phyloP scores from a whole-genome alignment of 2,888 invertebrate species.

The Eupithecia abbreviata region DNA sequence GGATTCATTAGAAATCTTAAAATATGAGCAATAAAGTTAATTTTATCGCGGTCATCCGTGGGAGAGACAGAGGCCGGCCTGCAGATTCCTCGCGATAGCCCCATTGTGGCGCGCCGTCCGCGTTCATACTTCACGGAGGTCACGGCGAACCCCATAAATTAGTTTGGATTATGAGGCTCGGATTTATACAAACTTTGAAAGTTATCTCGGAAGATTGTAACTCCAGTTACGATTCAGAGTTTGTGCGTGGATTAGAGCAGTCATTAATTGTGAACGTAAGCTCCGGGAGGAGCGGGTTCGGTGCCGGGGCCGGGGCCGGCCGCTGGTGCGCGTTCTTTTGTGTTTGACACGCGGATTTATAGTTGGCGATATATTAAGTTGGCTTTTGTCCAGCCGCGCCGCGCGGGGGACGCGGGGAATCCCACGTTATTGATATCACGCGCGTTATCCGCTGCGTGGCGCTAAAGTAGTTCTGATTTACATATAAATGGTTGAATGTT shows the following conservation, averaged over 20 bases:
- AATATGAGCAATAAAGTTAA: neutral
- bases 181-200: constrained; percentile 49
- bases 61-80: constrained; percentile 5
- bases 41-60: neutral
- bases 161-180: constrained; percentile 50
- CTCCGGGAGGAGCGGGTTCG: constrained; percentile 46
- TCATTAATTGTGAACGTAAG: constrained; percentile 53
- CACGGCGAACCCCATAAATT: constrained; percentile 49
- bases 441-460: constrained; percentile 14
- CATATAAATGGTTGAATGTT: neutral
- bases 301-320: constrained; percentile 7
- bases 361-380: constrained; percentile 47
- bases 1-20: neutral
- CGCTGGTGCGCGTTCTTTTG: constrained; percentile 40
- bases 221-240: constrained; percentile 43
- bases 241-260: constrained; percentile 50
- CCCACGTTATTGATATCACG: constrained; percentile 28
- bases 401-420: neutral
- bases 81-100: constrained; percentile 52
- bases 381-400: constrained; percentile 43
- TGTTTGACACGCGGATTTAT: constrained; percentile 46
- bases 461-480: neutral
- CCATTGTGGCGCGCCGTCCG: constrained; percentile 41
- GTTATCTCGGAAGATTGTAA: constrained; percentile 50
- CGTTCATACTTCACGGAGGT: constrained; percentile 62